Evolutionary conservation across 2,113 vertebrate genomes (phyloP), one percentile per base, ranked within the genome.

Genomic region (Megaleporinus macrocephalus): DNA sequence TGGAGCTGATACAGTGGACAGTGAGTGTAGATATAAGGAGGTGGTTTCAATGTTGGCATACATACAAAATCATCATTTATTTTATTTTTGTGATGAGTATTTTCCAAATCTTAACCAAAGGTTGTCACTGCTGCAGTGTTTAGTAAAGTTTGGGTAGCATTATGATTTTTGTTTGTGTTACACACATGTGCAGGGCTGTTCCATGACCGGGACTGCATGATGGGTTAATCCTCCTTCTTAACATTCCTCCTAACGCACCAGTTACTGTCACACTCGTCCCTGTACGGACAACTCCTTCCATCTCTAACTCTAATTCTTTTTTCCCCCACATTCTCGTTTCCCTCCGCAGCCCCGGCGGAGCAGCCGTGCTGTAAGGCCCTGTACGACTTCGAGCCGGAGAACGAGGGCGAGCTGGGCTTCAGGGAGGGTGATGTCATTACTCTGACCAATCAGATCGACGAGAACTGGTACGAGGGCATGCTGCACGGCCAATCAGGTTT

Each of bases 381-480:
- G 0, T 99, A 98, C 1, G 97, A 99, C 93, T 99, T 99, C 0
- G 97, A 99, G 27, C 98, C 98, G 0, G 98, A 99, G 87, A 99
- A 99, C 0, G 97, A 98, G 0, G 98, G 98, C 0, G 98, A 99
- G 91, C 90, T 99, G 93, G 98, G 98, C 92, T 99, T 99, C 94
- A 95, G 87, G 3, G 98, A 99, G 86, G 97, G 98, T 0, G 96
- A 99, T 78, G 89, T 98, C 93, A 99, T 99, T 95, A 99, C 95
- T 22, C 93, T 99, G 90, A 99, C 97, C 86, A 99, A 96, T 94
- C 98, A 99, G 95, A 99, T 99, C 53, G 98, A 99, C 6, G 98
- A 99, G 88, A 99, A 99, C 95, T 99, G 98, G 98, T 99, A 97
- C 73, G 98, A 99, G 92, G 98, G 98, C 72, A 96, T 96, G 95